phyloP scores from a whole-genome alignment of 2,888 invertebrate genomes.

The Drosophila paramelanica region DNA sequence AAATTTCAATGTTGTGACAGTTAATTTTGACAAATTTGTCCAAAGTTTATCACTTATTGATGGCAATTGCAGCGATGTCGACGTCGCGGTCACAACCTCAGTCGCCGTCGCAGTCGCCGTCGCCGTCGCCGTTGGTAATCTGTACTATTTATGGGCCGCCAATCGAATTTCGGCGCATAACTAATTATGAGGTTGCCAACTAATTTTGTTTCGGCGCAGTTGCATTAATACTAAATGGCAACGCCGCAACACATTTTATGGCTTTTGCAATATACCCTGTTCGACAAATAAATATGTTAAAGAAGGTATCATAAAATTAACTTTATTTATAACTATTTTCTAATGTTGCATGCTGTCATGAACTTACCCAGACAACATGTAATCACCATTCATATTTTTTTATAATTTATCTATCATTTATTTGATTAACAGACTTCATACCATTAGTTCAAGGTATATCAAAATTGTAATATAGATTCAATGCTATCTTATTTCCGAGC shows the following conservation, averaged over 20 bases:
- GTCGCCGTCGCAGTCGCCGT: neutral
- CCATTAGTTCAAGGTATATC: no score
- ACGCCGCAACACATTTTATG: conserved; percentile 41
- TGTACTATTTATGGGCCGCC: conserved; percentile 41
- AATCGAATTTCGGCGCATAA: conserved; percentile 72
- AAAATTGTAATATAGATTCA: no score
- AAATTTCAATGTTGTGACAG: conserved; percentile 64
- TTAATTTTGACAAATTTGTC: conserved; percentile 76
- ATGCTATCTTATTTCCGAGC: no score
- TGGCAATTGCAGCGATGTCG: conserved; percentile 41
- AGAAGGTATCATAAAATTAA: neutral
- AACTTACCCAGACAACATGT: no score
- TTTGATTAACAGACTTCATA: no score
- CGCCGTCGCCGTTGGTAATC: conserved; percentile 10
- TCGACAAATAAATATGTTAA: neutral
- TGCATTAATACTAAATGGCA: conserved; percentile 58
- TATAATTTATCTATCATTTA: no score
- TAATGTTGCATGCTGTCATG: no score
- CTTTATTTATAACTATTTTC: no score
- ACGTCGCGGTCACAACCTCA: conserved; percentile 1
- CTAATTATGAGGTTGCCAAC: conserved; percentile 71
- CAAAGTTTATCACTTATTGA: conserved; percentile 72
- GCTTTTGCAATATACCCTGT: conserved; percentile 21
- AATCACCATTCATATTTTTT: no score
- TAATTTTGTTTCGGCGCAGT: conserved; percentile 61